These are phyloP conservation scores for Holacanthella duospinosa DNA, from an alignment of 2,888 invertebrate species.

Conservation along the genomic window DNA sequence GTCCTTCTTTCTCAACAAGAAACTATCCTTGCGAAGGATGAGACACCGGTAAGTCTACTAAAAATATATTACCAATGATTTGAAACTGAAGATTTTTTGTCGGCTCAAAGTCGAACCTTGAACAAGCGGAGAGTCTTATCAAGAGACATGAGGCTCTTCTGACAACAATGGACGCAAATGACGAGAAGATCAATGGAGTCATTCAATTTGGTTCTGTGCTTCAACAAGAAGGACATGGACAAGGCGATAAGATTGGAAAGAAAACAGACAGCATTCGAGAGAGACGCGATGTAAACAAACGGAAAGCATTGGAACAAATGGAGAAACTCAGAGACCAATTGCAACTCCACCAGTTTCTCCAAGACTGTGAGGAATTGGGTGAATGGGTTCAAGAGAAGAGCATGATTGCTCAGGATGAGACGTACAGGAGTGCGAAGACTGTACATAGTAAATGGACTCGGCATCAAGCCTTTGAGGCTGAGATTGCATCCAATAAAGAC, in stretches of 20 bases:
- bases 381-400: constrained; percentile 99
- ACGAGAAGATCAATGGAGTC: constrained; percentile 96
- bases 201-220: constrained; percentile 85
- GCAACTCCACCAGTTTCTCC: constrained; percentile 84
- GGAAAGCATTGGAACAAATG: constrained; percentile 80
- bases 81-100: constrained; percentile 13
- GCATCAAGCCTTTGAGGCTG: constrained; percentile 98
- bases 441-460: constrained; percentile 99
- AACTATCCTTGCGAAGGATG: constrained; percentile 91
- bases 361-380: constrained; percentile 88
- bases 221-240: constrained; percentile 88
- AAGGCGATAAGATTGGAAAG: constrained; percentile 89
- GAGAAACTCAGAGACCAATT: constrained; percentile 88
- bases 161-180: constrained; percentile 99
- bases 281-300: constrained; percentile 76
- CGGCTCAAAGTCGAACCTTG: constrained; percentile 60
- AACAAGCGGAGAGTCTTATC: constrained; percentile 92
- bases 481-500: constrained; percentile 95
- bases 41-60: constrained; percentile 60
- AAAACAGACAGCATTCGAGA: constrained; percentile 91
- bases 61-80: too few relatives aligned
- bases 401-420: constrained; percentile 96
- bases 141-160: constrained; percentile 98
- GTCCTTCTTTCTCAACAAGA: constrained; percentile 96
- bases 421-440: constrained; percentile 95